Base-by-base conservation (phyloP, 1,140 invertebrate species). In the Armadillidium nasatum region DNA sequence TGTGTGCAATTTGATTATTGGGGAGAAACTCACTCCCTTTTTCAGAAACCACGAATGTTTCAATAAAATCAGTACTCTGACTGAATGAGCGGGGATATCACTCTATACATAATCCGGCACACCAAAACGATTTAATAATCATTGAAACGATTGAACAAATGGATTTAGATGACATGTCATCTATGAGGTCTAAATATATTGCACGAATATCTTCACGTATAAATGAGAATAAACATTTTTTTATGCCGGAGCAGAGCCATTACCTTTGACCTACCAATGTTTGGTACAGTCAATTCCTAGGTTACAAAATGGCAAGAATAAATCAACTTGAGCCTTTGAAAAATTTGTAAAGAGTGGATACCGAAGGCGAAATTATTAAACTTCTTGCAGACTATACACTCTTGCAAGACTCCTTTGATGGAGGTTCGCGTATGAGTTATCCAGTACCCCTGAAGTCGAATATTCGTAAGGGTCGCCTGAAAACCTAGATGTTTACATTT, bases 181-280 rank as follows among this genome's bases (percentile, higher is more conserved):
- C 21, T 0, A 73, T 33, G 3, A 73, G 19, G 23, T 73, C 46
- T 7, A 73, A 22, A 54, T 73, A 60, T 3, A 73, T 19, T 0
- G 44, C 72, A 60, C 72, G 54, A 19, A 73, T 22, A n/a, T 22
- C 4, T 0, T 7, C 72, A 54, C 6, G 72, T 73, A 11, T 60
- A 73, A 2, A 73, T 73, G 0, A 73, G 11, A 0, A 73, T 19
- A n/a, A 10, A 73, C 45, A 73, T n/a, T 73, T 73, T 73, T 73
- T 3, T 33, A 6, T 1, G 33, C 33, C 1, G 33, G n/a, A 22
- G 0, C 3, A 19, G 15, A 15, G 13, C n/a, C 72, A 0, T 60
- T 60, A 9, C 0, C 54, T 54, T 54, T 10, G 13, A 73, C 72
- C 21, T 54, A 13, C 13, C 13, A 73, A 54, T 54, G 44, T 2